Evolutionary conservation across 1,140 invertebrate species (phyloP).

Genomic region (Drosophila busckii): DNA sequence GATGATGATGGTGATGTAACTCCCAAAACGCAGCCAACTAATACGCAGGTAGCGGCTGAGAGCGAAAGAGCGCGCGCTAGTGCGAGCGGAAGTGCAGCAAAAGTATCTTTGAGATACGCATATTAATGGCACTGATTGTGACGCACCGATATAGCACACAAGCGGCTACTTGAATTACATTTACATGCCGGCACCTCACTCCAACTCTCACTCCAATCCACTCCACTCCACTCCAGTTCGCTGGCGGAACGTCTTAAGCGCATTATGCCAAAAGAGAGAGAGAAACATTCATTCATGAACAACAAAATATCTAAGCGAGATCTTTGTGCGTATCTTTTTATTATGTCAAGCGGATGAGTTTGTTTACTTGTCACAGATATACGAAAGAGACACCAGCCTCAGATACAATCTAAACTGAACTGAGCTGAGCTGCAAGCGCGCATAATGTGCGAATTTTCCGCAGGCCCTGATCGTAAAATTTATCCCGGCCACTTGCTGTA

Average conservation of each 20-base stretch:
- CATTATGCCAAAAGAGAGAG: constrained; percentile 35
- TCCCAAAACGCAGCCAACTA: constrained; percentile 44
- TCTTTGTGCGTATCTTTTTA: constrained; percentile 30
- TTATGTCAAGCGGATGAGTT: constrained; percentile 39
- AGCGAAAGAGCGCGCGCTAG: constrained; percentile 8
- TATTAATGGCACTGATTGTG: constrained; percentile 65
- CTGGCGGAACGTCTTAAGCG: constrained; percentile 48
- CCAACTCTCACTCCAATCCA: not conserved
- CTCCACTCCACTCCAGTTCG: no score
- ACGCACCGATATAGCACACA: constrained; percentile 37
- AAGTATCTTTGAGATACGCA: constrained; percentile 54
- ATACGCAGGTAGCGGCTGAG: constrained; percentile 16
- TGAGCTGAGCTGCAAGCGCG: constrained; percentile 9
- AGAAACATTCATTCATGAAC: constrained; percentile 35
- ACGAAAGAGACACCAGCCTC: not conserved
- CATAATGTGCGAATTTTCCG: constrained; percentile 19
- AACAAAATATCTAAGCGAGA: constrained; percentile 27
- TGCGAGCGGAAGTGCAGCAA: constrained; percentile 48
- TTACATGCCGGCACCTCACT: constrained; percentile 43
- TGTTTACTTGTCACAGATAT: constrained; percentile 32
- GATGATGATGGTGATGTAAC: constrained; percentile 34
- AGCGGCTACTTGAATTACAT: constrained; percentile 65
- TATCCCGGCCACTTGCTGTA: constrained; percentile 25
- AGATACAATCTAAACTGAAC: no score
- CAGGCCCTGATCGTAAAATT: constrained; percentile 19